A percentile compares a stretch with the other conserved stretches of the same genome.
phyloP scores from a whole-genome alignment of 2,113 vertebrate genomes.

The Sula dactylatra region DNA sequence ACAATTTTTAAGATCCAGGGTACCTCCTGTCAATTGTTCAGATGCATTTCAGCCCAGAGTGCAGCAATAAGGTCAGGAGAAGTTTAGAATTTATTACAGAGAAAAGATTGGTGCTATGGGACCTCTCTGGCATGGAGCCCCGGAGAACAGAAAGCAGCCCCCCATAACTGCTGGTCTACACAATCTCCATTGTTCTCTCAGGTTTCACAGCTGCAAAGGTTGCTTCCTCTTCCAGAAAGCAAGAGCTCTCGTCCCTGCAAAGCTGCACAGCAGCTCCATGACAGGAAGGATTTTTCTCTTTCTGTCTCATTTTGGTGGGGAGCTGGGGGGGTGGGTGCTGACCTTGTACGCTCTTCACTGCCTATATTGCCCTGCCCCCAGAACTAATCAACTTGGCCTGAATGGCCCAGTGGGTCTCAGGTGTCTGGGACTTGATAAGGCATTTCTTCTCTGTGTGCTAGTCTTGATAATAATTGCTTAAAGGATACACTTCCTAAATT shows the following conservation, averaged over 20 bases:
- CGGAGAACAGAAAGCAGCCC: not conserved
- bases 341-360: not conserved
- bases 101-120: conserved; percentile 16
- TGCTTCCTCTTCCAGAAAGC: conserved; percentile 21
- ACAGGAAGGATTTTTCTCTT: not conserved
- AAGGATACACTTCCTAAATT: not conserved
- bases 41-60: not conserved
- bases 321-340: not conserved
- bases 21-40: not conserved
- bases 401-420: not conserved
- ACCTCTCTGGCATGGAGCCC: not conserved
- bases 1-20: not conserved
- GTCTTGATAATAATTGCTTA: not conserved
- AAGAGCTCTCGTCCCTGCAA: not conserved
- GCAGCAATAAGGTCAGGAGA: conserved; percentile 4
- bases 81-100: conserved; percentile 41
- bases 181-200: conserved; percentile 49
- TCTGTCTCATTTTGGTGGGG: not conserved
- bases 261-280: not conserved
- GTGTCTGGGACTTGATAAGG: not conserved
- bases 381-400: not conserved
- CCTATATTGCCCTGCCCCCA: not conserved
- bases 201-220: conserved; percentile 61
- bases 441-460: not conserved
- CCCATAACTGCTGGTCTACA: not conserved